Percentiles rank a stretch among this genome's conserved stretches.
Evolutionary conservation across 2,797 vertebrate species (phyloP).

Genomic region (Steatocranus sp.): DNA sequence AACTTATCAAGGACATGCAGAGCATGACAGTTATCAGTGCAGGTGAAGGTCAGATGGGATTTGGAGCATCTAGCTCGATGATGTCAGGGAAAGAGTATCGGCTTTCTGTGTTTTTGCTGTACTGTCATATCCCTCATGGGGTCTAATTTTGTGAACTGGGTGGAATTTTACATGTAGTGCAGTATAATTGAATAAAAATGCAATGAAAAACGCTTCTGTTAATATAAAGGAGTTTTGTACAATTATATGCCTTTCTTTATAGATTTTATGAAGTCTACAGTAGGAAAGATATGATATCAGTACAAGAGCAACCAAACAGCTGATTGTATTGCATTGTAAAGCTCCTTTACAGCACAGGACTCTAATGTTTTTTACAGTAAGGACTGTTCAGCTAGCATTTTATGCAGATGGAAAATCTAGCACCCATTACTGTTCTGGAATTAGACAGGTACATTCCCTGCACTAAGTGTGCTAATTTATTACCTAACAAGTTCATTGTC

Average conservation of each 20-base stretch:
- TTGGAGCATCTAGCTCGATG: not conserved
- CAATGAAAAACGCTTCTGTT: not conserved
- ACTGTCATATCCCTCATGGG: not conserved
- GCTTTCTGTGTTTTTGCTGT: not conserved
- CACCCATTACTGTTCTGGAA: not conserved
- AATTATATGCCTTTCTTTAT: not conserved
- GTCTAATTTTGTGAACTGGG: not conserved
- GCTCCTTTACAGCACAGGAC: not conserved
- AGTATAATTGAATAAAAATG: not conserved
- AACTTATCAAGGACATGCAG: constrained; percentile 81
- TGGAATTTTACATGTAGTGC: not conserved
- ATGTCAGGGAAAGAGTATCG: not conserved
- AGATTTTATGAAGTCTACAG: not conserved
- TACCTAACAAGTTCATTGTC: not conserved
- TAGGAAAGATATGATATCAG: not conserved
- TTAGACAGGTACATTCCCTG: not conserved
- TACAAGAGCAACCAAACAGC: not conserved
- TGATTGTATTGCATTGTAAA: not conserved
- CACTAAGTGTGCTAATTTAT: not conserved
- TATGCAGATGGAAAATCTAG: not conserved
- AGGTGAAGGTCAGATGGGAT: constrained; percentile 65
- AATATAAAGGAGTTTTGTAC: not conserved
- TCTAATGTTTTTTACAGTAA: not conserved
- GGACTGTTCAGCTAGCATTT: not conserved
- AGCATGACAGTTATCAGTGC: constrained; percentile 74